Conservation (phyloP, 2,888 invertebrate genomes). For the Hydriomena furcata region DNA sequence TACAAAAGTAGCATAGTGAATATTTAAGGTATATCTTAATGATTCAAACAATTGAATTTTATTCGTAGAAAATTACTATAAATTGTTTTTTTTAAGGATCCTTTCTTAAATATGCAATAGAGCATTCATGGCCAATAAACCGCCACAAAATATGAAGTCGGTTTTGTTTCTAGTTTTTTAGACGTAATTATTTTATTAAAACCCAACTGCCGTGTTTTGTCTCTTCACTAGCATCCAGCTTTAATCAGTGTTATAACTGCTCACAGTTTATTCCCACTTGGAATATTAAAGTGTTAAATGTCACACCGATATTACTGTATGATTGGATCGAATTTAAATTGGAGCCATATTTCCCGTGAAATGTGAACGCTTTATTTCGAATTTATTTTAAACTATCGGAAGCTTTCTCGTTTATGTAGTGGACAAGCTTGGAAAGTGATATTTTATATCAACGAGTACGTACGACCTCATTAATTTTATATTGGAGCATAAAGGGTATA, state of each 20-base stretch:
- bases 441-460: neutral
- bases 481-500: neutral
- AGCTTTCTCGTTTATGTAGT: neutral
- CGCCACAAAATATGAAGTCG: too few relatives aligned
- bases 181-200: too few relatives aligned
- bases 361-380: slow-evolving; percentile 25
- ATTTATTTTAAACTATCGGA: slow-evolving; percentile 3
- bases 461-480: neutral
- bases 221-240: neutral
- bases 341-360: slow-evolving; percentile 25
- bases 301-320: slow-evolving; percentile 30
- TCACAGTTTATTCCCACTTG: slow-evolving; percentile 28
- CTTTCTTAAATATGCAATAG: too few relatives aligned
- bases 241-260: slow-evolving; percentile 6
- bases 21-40: too few relatives aligned
- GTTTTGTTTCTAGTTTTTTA: too few relatives aligned
- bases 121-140: too few relatives aligned
- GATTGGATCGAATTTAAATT: slow-evolving; percentile 38
- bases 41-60: too few relatives aligned
- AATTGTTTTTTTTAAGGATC: too few relatives aligned
- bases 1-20: too few relatives aligned
- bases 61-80: too few relatives aligned
- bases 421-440: neutral
- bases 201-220: too few relatives aligned
- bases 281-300: slow-evolving; percentile 46